Evolutionary conservation across 2,888 invertebrate genomes (phyloP).

Genomic region (Plagiodera versicolora): DNA sequence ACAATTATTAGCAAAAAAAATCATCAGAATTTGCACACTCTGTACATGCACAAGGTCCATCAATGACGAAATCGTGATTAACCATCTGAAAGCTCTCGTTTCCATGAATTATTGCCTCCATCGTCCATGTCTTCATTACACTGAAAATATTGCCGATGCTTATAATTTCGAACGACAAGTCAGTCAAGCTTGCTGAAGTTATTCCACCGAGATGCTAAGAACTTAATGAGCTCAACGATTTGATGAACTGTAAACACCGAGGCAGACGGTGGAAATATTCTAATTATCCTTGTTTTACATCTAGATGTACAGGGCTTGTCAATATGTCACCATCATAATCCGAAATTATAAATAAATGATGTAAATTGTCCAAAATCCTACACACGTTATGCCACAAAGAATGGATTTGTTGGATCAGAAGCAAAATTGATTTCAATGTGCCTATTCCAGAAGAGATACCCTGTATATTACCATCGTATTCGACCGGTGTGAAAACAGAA

Average conservation of each 20-base stretch:
- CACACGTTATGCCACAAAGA: no score
- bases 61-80: background rate
- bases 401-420: no score
- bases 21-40: background rate
- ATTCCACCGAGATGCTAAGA: background rate
- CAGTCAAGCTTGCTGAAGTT: background rate
- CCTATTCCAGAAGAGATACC: no score
- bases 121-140: background rate
- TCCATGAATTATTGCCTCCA: background rate
- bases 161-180: background rate
- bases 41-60: background rate
- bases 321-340: no score
- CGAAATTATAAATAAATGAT: no score
- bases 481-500: no score
- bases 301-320: background rate
- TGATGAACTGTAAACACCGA: background rate
- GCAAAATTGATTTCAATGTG: no score
- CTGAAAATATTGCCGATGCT: background rate
- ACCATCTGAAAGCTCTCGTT: background rate
- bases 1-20: no score
- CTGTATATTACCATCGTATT: no score
- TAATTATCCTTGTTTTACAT: background rate
- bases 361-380: no score
- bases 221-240: background rate
- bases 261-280: background rate